Percentiles rank a stretch among this genome's conserved stretches.
phyloP scores from a whole-genome alignment of 2,888 invertebrate species.

The Spilosoma lubricipeda region DNA sequence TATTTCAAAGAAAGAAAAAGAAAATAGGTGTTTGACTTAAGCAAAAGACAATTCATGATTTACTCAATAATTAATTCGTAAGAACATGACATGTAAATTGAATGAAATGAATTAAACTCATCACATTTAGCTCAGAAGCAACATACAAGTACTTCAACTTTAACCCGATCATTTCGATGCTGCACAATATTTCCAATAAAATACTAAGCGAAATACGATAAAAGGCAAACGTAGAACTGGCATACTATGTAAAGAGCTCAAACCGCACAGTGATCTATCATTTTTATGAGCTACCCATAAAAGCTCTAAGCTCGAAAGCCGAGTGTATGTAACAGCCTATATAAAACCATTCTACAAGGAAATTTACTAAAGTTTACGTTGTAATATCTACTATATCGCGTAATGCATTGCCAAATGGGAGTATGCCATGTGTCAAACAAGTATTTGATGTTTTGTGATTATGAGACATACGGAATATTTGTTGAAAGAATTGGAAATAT shows the following conservation, averaged over 20 bases:
- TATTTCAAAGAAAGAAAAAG: too few relatives aligned
- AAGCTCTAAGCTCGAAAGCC: constrained; percentile 77
- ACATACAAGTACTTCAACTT: not conserved
- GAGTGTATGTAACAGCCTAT: constrained; percentile 83
- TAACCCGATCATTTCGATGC: not conserved
- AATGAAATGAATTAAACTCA: not conserved
- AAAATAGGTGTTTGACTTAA: not conserved
- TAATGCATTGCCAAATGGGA: constrained; percentile 51
- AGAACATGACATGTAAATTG: not conserved
- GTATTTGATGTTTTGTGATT: constrained; percentile 25
- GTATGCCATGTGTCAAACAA: constrained; percentile 20
- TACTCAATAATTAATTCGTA: not conserved
- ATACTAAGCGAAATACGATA: constrained; percentile 44
- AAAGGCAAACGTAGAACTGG: constrained; percentile 32
- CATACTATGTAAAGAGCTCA: constrained; percentile 61
- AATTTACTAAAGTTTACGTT: constrained; percentile 74
- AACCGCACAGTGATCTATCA: constrained; percentile 76
- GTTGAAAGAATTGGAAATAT: not conserved
- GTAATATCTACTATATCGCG: constrained; percentile 68
- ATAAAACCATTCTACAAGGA: constrained; percentile 75
- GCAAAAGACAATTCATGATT: too few relatives aligned
- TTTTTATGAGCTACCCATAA: constrained; percentile 82
- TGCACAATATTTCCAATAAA: constrained; percentile 29
- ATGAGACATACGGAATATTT: not conserved
- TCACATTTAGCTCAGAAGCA: not conserved